phyloP scores from a whole-genome alignment of 2,797 vertebrate genomes.

The Artibeus jamaicensis region DNA sequence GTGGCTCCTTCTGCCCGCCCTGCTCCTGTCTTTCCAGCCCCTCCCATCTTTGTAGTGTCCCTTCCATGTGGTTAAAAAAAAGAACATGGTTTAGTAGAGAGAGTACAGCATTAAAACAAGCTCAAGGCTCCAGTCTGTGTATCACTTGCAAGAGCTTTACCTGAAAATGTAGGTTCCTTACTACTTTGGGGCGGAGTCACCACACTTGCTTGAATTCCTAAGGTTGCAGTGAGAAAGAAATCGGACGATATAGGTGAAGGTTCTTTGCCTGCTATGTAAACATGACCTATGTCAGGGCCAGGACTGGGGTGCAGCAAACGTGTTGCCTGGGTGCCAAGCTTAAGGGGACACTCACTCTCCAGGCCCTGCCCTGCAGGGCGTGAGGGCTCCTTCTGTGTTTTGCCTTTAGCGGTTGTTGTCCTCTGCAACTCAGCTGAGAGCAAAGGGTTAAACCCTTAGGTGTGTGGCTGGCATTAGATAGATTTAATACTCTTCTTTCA shows the following conservation, averaged over 20 bases:
- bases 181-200: neutral
- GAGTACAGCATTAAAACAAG: neutral
- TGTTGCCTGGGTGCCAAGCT: fast-evolving
- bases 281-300: neutral
- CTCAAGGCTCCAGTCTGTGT: neutral
- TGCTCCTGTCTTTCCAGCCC: neutral
- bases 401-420: neutral
- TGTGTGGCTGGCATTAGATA: neutral
- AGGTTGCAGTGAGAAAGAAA: neutral
- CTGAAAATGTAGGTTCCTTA: neutral
- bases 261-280: neutral
- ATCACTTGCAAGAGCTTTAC: neutral
- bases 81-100: neutral
- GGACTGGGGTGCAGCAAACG: neutral
- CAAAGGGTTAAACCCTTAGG: neutral
- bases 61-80: neutral
- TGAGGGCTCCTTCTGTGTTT: neutral
- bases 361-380: neutral
- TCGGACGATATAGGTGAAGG: neutral
- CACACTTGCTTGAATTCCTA: neutral
- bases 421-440: neutral
- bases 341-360: neutral
- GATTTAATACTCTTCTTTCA: neutral
- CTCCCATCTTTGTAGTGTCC: neutral
- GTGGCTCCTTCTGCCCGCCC: neutral